Evolutionary conservation across 2,888 invertebrate genomes (phyloP).

Genomic region (Chloroclystis v-ata): DNA sequence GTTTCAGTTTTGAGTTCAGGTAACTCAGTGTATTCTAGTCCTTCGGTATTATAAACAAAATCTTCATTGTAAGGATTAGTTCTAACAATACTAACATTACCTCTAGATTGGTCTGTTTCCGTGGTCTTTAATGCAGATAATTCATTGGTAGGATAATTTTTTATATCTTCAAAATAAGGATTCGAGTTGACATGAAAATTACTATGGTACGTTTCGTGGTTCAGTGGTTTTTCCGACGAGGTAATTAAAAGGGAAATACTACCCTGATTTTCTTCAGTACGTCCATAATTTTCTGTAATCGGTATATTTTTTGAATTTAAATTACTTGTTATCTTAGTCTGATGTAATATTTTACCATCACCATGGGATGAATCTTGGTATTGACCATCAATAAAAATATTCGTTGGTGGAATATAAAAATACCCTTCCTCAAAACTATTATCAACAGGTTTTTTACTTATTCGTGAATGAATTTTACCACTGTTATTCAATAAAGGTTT

Average conservation of each 20-base stretch:
- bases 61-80: slow-evolving; percentile 1
- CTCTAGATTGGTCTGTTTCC: slow-evolving; percentile 4
- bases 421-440: not conserved
- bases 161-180: not conserved
- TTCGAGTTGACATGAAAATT: not conserved
- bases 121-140: slow-evolving; percentile 3
- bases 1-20: not conserved
- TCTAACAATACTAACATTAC: not conserved
- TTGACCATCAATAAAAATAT: slow-evolving; percentile 5
- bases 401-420: slow-evolving; percentile 10
- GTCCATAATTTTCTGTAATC: not conserved
- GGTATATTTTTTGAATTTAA: not conserved
- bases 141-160: not conserved
- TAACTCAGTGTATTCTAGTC: no score
- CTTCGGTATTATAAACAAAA: no score
- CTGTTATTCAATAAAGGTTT: no score
- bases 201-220: not conserved
- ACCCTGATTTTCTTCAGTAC: not conserved
- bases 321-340: no score
- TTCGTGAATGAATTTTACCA: not conserved
- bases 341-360: not conserved
- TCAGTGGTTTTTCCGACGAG: not conserved
- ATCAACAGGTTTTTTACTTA: not conserved
- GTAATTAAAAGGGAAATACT: not conserved
- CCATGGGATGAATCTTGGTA: not conserved